A percentile compares a stretch with the other conserved stretches of the same genome.
Conservation (phyloP, 2,113 vertebrate genomes). For the Gavialis gangeticus region DNA sequence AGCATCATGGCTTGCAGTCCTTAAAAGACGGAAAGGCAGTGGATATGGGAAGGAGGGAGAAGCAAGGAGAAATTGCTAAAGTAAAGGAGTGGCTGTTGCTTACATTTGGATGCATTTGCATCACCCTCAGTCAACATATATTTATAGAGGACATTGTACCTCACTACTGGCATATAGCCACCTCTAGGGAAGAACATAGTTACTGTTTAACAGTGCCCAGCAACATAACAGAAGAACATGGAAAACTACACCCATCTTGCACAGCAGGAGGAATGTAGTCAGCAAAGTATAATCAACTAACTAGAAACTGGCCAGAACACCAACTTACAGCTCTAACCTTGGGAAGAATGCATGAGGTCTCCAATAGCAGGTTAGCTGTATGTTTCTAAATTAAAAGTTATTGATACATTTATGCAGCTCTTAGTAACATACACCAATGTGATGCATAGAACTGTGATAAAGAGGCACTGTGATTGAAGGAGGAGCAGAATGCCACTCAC, state of each 20-base stretch:
- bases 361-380: background rate
- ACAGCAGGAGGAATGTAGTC: background rate
- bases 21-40: background rate
- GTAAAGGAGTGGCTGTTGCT: background rate
- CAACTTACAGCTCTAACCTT: background rate
- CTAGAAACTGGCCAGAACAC: background rate
- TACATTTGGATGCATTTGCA: background rate
- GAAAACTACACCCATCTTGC: background rate
- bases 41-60: background rate
- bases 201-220: background rate
- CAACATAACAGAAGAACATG: background rate
- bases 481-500: conserved; percentile 17
- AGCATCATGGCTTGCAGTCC: background rate
- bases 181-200: background rate
- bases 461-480: background rate
- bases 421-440: background rate
- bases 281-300: background rate
- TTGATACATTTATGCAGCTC: background rate
- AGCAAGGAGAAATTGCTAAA: background rate
- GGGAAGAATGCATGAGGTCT: background rate
- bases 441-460: too few species aligned
- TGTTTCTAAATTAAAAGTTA: background rate
- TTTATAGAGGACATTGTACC: background rate
- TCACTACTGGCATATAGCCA: background rate
- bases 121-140: background rate